Evolutionary conservation across 2,113 vertebrate genomes (phyloP).

Genomic region (Galeopterus variegatus): DNA sequence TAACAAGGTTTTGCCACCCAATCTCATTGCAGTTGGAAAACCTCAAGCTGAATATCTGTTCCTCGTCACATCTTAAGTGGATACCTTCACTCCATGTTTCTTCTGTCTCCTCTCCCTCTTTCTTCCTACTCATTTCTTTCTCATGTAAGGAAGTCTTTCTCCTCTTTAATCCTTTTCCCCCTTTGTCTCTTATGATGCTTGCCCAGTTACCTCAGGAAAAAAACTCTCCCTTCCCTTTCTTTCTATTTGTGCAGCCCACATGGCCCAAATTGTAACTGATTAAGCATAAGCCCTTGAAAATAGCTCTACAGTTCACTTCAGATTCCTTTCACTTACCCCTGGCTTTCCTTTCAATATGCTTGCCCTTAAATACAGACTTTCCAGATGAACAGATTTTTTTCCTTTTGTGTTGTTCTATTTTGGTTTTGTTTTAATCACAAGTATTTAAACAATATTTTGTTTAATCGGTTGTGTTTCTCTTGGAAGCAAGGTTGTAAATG

Average conservation of each 20-base stretch:
- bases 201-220: neutral
- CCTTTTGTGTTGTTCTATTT: neutral
- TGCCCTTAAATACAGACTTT: neutral
- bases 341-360: neutral
- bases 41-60: neutral
- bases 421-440: constrained; percentile 48
- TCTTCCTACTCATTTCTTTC: neutral
- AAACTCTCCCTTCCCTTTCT: neutral
- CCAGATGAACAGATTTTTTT: neutral
- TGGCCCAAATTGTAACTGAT: neutral
- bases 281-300: neutral
- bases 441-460: neutral
- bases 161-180: neutral
- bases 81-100: neutral
- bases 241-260: neutral
- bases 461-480: constrained; percentile 35
- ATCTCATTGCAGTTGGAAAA: neutral
- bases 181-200: neutral
- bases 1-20: neutral
- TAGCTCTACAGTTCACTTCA: neutral
- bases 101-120: neutral
- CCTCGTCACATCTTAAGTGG: neutral
- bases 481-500: constrained; percentile 11
- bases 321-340: neutral
- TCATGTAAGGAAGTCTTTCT: neutral